These are phyloP conservation scores for Pelodytes ibericus DNA, from an alignment of 2,797 vertebrate genomes.

Conservation along the genomic window DNA sequence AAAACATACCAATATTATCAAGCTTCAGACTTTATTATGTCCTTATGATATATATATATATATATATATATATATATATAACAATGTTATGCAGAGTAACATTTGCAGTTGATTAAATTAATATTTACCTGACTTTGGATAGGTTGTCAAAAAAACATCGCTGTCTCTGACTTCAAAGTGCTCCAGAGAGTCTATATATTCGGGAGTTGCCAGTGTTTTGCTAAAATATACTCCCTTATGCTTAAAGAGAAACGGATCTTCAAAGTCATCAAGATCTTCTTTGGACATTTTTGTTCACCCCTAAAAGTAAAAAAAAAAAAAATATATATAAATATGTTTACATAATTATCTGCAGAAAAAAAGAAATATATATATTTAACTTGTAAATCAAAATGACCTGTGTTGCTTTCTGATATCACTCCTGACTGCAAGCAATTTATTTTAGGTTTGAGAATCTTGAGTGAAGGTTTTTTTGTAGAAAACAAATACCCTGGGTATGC, in stretches of 20 bases:
- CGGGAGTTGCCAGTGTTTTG: not conserved
- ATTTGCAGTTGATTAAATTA: too few relatives aligned
- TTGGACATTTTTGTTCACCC: constrained; percentile 3
- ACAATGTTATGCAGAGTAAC: too few relatives aligned
- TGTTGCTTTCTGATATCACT: not conserved
- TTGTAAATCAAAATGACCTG: not conserved
- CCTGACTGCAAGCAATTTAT: not conserved
- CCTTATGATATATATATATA: too few relatives aligned
- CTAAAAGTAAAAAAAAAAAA: not conserved
- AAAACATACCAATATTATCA: too few relatives aligned
- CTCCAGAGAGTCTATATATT: constrained; percentile 29
- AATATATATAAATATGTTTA: not conserved
- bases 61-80: too few relatives aligned
- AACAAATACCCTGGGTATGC: not conserved
- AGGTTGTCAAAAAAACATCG: constrained; percentile 56
- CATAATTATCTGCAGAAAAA: too few relatives aligned
- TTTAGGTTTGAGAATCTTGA: not conserved
- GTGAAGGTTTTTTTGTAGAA: not conserved
- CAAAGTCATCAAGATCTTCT: not conserved
- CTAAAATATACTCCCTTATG: constrained; percentile 16
- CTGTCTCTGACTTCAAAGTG: constrained; percentile 44
- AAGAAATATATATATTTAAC: too few relatives aligned
- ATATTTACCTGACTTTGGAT: constrained; percentile 60
- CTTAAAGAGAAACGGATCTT: not conserved
- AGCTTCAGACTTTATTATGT: too few relatives aligned